Percentiles rank a stretch among this genome's conserved stretches.
These are phyloP conservation scores for Laterallus jamaicensis DNA, from an alignment of 2,113 vertebrate genomes.

Conservation along the genomic window DNA sequence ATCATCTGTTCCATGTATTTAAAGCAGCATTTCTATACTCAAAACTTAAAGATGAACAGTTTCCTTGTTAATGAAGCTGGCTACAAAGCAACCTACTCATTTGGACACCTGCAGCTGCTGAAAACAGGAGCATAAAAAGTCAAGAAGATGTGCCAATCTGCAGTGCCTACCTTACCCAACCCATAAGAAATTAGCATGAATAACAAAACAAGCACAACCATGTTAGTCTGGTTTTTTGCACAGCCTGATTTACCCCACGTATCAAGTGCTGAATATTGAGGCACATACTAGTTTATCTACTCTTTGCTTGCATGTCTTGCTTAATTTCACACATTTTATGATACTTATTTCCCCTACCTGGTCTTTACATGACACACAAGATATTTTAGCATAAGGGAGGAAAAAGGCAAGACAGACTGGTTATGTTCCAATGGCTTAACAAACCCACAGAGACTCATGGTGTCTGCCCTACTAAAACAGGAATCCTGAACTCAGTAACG, in stretches of 20 bases:
- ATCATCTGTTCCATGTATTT: neutral
- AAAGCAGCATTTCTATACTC: neutral
- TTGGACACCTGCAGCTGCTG: constrained; percentile 46
- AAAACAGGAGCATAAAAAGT: constrained; percentile 33
- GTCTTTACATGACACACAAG: neutral
- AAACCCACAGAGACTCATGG: neutral
- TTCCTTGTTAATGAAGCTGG: constrained; percentile 4
- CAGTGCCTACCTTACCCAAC: neutral
- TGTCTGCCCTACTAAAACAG: constrained; percentile 1
- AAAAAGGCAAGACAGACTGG: neutral
- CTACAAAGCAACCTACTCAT: constrained; percentile 27
- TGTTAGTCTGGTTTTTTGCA: neutral
- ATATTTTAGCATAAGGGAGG: neutral
- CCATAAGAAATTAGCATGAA: neutral
- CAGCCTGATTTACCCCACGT: neutral
- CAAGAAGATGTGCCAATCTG: neutral
- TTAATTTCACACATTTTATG: neutral
- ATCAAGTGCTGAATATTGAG: neutral
- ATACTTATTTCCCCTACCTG: neutral
- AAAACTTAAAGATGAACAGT: neutral
- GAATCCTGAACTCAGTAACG: constrained; percentile 11
- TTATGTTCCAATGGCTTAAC: constrained; percentile 8
- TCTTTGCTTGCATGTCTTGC: neutral
- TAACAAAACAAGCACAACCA: neutral
- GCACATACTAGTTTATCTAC: constrained; percentile 21